Evolutionary conservation across 23 tunicate species (phyloP), one percentile per base, ranked within the genome.

Genomic region (Oikopleura vanhoeffeni): DNA sequence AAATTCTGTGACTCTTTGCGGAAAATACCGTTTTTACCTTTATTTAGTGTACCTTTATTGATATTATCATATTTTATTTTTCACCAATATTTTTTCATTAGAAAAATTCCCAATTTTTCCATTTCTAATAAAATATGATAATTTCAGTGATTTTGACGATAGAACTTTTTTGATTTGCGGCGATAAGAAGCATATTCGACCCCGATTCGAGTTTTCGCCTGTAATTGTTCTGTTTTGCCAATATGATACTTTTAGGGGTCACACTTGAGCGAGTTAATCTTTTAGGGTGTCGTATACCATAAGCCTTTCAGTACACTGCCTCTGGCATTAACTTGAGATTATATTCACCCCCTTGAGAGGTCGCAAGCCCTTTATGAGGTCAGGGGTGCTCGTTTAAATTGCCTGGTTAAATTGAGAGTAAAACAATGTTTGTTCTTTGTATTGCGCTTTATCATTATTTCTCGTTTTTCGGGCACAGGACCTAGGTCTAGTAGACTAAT

Each of bases 241-340:
- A 49, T 49, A 13, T 49, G 64, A 13, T 49, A 8, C 24, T 49
- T 49, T 49, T 8, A 49, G 18, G 64, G 13, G 24, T 8, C 64
- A 24, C 24, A 8, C 24, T 13, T 49, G 24, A 24, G 64, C 64
- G 13, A n/a, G n/a, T n/a, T 8, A 49, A 49, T 8, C 13, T 49
- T 8, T 49, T 49, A 24, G 64, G 24, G 13, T 49, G 13, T 8
- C 24, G 13, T 49, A 49, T 49, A 49, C 64, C 64, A 49, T 49
- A 49, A 49, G 64, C 64, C 64, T 49, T 49, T 8, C 64, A 49
- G 64, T 49, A 49, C 64, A 49, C 64, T 49, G 64, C 64, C 64
- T 49, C 18, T 49, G 64, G 64, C 64, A 24, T 49, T 8, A 49
- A 49, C 64, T n/a, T n/a, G n/a, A n/a, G n/a, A n/a, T n/a, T n/a